phyloP scores from a whole-genome alignment of 2,113 vertebrate genomes.

The Mustela lutreola region DNA sequence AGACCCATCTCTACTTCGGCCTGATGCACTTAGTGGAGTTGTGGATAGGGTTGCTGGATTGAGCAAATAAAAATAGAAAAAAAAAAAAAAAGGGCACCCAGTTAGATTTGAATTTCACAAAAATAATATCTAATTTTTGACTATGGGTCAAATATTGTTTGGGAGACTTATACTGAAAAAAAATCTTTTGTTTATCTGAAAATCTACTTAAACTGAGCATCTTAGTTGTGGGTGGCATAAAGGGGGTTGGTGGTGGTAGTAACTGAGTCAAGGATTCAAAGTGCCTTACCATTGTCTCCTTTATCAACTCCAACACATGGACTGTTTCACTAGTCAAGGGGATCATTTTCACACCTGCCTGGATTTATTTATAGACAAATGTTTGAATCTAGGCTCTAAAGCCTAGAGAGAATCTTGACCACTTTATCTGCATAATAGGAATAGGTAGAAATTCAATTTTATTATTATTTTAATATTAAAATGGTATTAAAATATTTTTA shows the following conservation, averaged over 20 bases:
- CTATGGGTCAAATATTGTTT: not conserved
- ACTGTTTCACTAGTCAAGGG: not conserved
- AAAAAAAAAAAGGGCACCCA: not conserved
- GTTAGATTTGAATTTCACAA: not conserved
- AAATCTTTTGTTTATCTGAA: not conserved
- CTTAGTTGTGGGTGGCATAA: not conserved
- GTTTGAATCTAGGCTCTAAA: not conserved
- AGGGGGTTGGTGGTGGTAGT: not conserved
- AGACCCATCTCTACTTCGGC: not conserved
- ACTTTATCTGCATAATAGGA: not conserved
- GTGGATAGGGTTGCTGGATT: not conserved
- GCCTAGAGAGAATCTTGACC: not conserved
- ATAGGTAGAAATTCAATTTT: not conserved
- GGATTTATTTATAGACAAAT: not conserved
- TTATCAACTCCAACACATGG: not conserved
- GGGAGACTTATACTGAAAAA: not conserved
- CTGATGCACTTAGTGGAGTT: not conserved
- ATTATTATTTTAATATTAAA: not conserved
- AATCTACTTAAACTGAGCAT: not conserved
- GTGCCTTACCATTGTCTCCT: not conserved
- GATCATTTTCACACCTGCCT: not conserved
- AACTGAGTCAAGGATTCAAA: not conserved
- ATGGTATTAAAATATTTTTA: no score
- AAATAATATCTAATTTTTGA: not conserved
- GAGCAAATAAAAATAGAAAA: not conserved